Evolutionary conservation across 92 coral and sea anemone species (phyloP), one percentile per base, ranked within the genome.

Genomic region (Muricea muricata): DNA sequence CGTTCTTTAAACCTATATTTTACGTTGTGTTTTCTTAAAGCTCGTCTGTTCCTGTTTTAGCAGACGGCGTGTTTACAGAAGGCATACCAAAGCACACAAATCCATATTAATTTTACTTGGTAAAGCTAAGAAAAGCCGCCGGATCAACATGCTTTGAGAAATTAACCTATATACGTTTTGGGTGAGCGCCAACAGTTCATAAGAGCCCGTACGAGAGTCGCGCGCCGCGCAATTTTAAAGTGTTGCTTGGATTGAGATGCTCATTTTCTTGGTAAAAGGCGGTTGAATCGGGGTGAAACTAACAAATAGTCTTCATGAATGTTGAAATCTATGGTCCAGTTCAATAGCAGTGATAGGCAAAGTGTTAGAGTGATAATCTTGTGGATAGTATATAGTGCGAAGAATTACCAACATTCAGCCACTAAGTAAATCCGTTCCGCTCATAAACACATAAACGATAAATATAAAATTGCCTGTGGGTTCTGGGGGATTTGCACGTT

Each of bases 81-180:
- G 48, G 33, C 70, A 55, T 37, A 52, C 83, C 18, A 52, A 78
- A 78, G 57, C 83, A 78, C 29, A 78, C 83, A 78, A 78, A 78
- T 55, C 71, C 68, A 18, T 58, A 78, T 32, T 78, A 78, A 75
- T 78, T 78, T 78, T 63, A n/a, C 83, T 35, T 37, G 39, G 23
- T 37, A 78, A 58, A 30, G 31, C 33, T 46, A 37, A 35, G 55
- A 30, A 50, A 76, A 76, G 47, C 65, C 81, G 57, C 65, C 66
- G 18, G 55, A 33, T 70, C 76, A 70, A 70, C 76, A 34, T 65
- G 34, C 4, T 29, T 29, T 65, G 14, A 42, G 76, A 63, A 63
- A 63, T 26, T 28, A 32, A 63, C 33, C 48, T n/a, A 41, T 15
- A 65, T 5, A 15, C 20, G 41, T 68, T 20, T 73, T 45, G 57